Evolutionary conservation across 2,797 vertebrate species (phyloP).

Genomic region (Coregonus suidteri): DNA sequence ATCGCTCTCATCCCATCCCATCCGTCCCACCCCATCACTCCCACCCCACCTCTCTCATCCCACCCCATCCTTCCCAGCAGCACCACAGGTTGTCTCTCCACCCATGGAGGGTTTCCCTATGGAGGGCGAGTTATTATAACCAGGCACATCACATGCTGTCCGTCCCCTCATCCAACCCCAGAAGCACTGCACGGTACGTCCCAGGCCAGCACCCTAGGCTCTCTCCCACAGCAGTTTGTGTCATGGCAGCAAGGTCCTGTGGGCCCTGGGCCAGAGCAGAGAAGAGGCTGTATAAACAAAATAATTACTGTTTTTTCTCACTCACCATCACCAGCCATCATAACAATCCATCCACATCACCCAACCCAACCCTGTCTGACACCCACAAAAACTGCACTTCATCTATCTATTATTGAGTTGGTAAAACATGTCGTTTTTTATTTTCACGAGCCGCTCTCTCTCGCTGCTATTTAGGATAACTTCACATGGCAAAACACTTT

Average conservation of each 20-base stretch:
- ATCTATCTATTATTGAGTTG: background rate
- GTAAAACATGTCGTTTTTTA: background rate
- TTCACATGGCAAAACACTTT: background rate
- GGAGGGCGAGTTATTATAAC: too few species aligned
- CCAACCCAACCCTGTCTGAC: background rate
- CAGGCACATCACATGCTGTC: too few species aligned
- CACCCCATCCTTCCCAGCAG: background rate
- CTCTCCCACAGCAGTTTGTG: background rate
- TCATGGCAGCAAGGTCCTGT: background rate
- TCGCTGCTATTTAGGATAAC: background rate
- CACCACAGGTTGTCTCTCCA: background rate
- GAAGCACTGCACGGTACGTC: too few species aligned
- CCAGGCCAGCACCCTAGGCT: background rate
- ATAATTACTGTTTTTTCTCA: too few species aligned
- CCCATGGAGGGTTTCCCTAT: background rate
- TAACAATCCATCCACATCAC: background rate
- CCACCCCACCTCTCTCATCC: background rate
- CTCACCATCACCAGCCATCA: too few species aligned
- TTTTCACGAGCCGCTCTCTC: background rate
- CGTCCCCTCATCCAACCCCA: too few species aligned
- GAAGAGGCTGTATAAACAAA: background rate
- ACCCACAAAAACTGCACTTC: background rate
- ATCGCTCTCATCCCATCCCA: too few species aligned
- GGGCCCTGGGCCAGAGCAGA: background rate
- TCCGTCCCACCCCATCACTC: too few species aligned